Conservation (phyloP, 2,113 vertebrate genomes). For the Lamprologus lemairii region DNA sequence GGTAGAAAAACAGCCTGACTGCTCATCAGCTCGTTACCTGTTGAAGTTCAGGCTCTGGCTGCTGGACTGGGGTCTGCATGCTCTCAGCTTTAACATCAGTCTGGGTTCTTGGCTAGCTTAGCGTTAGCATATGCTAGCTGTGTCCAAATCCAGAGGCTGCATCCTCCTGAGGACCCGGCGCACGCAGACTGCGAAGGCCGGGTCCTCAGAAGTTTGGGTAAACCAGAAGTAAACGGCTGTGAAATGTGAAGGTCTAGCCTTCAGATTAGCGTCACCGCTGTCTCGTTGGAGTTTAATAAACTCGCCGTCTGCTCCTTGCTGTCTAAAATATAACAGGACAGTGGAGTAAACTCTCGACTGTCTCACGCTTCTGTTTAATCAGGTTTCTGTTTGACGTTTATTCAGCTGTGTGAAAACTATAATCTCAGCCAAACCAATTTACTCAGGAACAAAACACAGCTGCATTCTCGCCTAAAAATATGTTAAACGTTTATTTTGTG, state of each 20-base stretch:
- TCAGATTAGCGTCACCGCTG: neutral
- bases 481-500: neutral
- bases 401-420: neutral
- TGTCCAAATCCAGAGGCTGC: neutral
- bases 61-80: neutral
- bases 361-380: neutral
- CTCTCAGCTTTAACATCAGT: neutral
- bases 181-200: accelerated
- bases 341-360: neutral
- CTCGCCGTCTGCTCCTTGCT: neutral
- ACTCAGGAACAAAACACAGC: neutral
- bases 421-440: neutral
- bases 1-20: neutral
- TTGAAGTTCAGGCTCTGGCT: neutral
- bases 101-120: neutral
- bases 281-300: neutral
- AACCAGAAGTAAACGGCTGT: neutral
- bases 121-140: neutral
- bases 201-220: neutral
- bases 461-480: neutral
- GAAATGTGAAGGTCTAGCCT: accelerated
- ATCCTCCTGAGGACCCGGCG: neutral
- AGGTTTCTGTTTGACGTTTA: neutral
- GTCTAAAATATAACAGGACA: neutral
- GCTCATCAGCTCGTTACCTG: neutral